Base-by-base conservation (phyloP, 2,888 invertebrate genomes). In the Philereme vetulata region DNA sequence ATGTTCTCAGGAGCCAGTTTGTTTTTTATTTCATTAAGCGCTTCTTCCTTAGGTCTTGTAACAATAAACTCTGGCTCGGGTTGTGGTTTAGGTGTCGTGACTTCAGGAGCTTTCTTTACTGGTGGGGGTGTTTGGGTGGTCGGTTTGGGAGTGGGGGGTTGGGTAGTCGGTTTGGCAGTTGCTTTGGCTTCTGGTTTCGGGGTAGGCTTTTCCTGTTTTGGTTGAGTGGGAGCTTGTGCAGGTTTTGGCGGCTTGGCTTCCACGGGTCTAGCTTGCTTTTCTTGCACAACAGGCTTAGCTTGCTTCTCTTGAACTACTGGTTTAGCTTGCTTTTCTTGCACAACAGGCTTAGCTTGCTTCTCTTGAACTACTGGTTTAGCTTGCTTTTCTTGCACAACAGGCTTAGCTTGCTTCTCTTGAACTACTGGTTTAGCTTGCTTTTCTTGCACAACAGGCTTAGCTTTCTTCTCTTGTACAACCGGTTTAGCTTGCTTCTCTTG, bases 1-100 rank as follows among this genome's bases (percentile, higher is more conserved):
- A 87, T 90, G 66, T 81, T 74, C 63, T 84, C 76, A 5, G 81
- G 79, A 2, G 60, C 63, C 7, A 71, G 63, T 70, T 75, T 76
- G 33, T 65, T 69, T 7, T 52, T 67, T 6, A 53, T 38, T 53
- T 52, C 56, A n/a, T 50, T 45, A 4, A 53, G 45, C 4, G 52
- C 46, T 65, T 66, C 61, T 58, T 65, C 57, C 45, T 64, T 64
- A 7, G 66, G 59, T 55, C 64, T 61, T 34, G 53, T 58, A 11
- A 56, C 63, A 56, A 66, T 57, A 11, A 57, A 68, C 47, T 62
- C 58, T 38, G 68, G 53, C 45, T 72, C 66, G 10, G 59, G 46
- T 57, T 65, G 59, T 32, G 66, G 61, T 63, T 68, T 67, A 7
- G 61, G 36, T n/a, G 64, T 60, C 51, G 60, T 58, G 7, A 68